Conservation (phyloP, 2,113 vertebrate genomes). For the Gadus macrocephalus region DNA sequence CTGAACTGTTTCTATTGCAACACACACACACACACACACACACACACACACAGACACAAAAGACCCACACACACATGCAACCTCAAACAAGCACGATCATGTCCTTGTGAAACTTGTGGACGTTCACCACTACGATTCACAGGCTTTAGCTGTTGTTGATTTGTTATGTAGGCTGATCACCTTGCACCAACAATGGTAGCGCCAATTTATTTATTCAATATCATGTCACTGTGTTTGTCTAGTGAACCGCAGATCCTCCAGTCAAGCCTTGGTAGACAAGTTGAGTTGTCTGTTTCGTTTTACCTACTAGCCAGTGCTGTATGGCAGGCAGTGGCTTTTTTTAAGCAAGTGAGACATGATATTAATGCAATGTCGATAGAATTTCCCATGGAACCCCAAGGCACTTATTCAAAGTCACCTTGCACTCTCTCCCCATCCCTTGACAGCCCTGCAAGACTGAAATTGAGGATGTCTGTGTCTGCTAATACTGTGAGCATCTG, state of each 20-base stretch:
- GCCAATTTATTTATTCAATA: too few species aligned
- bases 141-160: constrained; percentile 8
- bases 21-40: not conserved
- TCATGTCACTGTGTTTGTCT: too few species aligned
- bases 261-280: constrained; percentile 36
- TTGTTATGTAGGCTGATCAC: too few species aligned
- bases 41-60: not conserved
- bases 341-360: constrained; percentile 61
- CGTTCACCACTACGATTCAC: not conserved
- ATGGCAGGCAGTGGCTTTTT: too few species aligned
- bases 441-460: constrained; percentile 64
- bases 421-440: constrained; percentile 64
- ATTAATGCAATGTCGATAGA: constrained; percentile 71
- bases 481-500: constrained; percentile 52
- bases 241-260: constrained; percentile 18
- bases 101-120: not conserved
- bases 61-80: not conserved
- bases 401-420: constrained; percentile 77
- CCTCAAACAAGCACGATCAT: constrained; percentile 8
- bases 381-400: constrained; percentile 66
- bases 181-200: too few species aligned
- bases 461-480: constrained; percentile 65
- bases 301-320: not conserved
- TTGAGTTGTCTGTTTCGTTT: constrained; percentile 34
- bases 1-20: not conserved